Base-by-base conservation (phyloP, 2,888 invertebrate species). In the Allygus modestus region DNA sequence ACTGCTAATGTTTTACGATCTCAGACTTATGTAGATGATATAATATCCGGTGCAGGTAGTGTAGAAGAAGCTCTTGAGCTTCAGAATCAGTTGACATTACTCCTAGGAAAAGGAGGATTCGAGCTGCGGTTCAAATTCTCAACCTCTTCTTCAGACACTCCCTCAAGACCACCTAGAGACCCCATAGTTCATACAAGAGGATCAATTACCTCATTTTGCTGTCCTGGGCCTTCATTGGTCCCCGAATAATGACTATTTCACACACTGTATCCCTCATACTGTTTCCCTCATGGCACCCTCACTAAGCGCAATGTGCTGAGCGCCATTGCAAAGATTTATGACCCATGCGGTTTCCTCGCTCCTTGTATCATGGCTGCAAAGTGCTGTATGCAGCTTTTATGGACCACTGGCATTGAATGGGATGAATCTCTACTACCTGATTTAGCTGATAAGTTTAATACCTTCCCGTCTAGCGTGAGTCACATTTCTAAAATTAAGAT, bases 341-440 rank as follows among this genome's bases (percentile, higher is more conserved):
- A 71, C 37, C 82, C 82, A 17, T 43, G 33, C 28, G 71, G 82
- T 2, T 82, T 69, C 12, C 71, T 82, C 15, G 54, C 41, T 33
- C 83, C 85, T 43, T 58, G 58, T 46, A 46, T 77, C 12, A 69
- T 85, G 28, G 58, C 51, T 75, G 83, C 83, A 23, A 82, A 85
- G 41, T 65, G 65, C 15, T 83, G 83, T 69, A 82, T 85, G 65
- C 85, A 83, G 41, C 65, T 46, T 61, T 33, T 85, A 1, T 85
- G 85, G 85, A 75, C 33, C 1, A 26, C 28, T n/a, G 69, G 81
- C 23, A 20, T 79, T 7, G 58, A 84, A 51, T 84, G 85, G 85
- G 85, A 85, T 54, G 69, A 54, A 1, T 26, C 71, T 9, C 43
- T 84, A 7, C 79, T 79, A 37, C 41, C 33, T 33, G 79, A 84